Evolutionary conservation across 1,140 invertebrate species (phyloP), one percentile per base, ranked within the genome.

Genomic region (Neotoxoptera formosana): DNA sequence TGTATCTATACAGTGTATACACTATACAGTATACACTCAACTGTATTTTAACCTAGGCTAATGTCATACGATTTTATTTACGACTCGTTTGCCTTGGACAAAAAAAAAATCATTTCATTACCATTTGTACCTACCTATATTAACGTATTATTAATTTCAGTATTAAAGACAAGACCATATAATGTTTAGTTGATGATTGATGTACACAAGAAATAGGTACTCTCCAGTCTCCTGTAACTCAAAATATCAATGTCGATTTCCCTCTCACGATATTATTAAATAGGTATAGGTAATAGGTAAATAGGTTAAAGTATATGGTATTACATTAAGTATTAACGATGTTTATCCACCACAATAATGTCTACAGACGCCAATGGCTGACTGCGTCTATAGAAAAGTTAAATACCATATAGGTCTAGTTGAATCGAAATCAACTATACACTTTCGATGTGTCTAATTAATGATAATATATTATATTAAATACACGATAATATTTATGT

Each of bases 61-160:
- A 90, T 41, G 88, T n/a, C 36, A 60, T 56, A 60, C 36, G 36
- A 90, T 60, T 60, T 90, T 60, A 90, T 56, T 60, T 56, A 23
- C 34, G 34, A 92, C 81, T 41, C 48, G 81, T 93, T 93, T 83
- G 23, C 91, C 81, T 86, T 41, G 67, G 47, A 47, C 21, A 36
- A 56, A 90, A 41, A 90, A 41, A 41, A 25, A 90, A 67, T 53
- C 7, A 53, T 56, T 89, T 11, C 2, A n/a, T 87, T 47, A 87
- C 25, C 30, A 14, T 30, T 1, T 84, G 21, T 23, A 47, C 30
- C 30, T 23, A 47, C 30, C 30, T 60, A 60, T 41, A 41, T 41
- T 41, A 51, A 36, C 20, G 45, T 87, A 47, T 47, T 87, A 87
- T 87, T 87, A 87, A 87, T 87, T 87, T 87, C 14, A 87, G 23